phyloP scores from a whole-genome alignment of 2,113 vertebrate genomes.

The Chrysemys picta region DNA sequence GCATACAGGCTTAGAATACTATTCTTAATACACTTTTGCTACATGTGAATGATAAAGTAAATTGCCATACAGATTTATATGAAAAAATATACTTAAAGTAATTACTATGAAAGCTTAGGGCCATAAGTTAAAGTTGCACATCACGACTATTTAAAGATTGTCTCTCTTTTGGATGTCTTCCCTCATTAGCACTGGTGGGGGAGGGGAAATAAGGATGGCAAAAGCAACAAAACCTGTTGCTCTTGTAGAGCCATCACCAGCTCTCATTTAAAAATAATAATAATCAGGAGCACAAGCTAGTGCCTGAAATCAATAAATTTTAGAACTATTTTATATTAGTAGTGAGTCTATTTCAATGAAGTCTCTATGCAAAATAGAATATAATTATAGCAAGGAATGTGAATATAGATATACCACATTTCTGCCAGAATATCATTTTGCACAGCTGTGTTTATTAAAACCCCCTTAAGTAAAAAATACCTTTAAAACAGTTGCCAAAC shows the following conservation, averaged over 20 bases:
- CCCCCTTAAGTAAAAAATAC: neutral
- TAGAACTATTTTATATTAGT: neutral
- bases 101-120: neutral
- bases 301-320: neutral
- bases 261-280: neutral
- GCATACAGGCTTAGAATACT: accelerated
- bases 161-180: neutral
- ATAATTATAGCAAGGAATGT: neutral
- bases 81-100: neutral
- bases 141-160: neutral
- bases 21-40: neutral
- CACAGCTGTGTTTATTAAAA: slow-evolving; percentile 2
- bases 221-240: neutral
- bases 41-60: neutral
- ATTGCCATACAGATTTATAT: neutral
- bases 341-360: neutral
- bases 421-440: neutral
- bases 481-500: slow-evolving; percentile 17
- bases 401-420: neutral
- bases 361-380: neutral
- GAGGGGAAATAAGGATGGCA: neutral
- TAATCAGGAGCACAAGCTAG: neutral
- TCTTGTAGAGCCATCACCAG: neutral
- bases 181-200: neutral
- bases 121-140: neutral